Percentiles rank a stretch among this genome's conserved stretches.
Evolutionary conservation across 2,113 vertebrate genomes (phyloP).

Genomic region (Hymenochirus boettgeri): DNA sequence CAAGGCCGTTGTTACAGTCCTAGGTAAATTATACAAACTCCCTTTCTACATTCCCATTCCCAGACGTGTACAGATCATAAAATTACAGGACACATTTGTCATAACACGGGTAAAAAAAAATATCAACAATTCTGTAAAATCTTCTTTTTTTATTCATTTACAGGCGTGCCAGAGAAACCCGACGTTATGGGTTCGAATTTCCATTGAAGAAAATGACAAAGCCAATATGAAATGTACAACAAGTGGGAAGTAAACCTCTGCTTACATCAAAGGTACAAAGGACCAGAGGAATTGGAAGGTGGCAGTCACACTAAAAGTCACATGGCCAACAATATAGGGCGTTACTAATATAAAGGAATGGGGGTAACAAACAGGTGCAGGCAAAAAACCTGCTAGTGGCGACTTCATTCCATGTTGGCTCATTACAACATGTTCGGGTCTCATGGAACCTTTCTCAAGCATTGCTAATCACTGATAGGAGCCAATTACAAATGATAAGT

Average conservation of each 20-base stretch:
- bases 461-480: no score
- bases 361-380: no score
- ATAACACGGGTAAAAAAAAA: no score
- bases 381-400: no score
- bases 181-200: constrained; percentile 78
- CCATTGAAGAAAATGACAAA: constrained; percentile 73
- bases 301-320: no score
- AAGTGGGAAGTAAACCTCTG: constrained; percentile 87
- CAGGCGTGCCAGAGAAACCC: constrained; percentile 86
- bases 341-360: no score
- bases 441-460: no score
- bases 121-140: background rate
- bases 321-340: no score
- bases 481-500: no score
- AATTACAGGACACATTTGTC: background rate
- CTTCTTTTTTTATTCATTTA: background rate
- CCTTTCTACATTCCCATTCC: no score
- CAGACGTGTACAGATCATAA: background rate
- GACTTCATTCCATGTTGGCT: no score
- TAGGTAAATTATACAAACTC: constrained; percentile 74
- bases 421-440: no score
- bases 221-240: constrained; percentile 78
- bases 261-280: constrained; percentile 77
- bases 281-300: constrained; percentile 72
- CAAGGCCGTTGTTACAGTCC: constrained; percentile 85